Conservation (phyloP, 2,797 vertebrate genomes). For the Ptychadena robeensis region DNA sequence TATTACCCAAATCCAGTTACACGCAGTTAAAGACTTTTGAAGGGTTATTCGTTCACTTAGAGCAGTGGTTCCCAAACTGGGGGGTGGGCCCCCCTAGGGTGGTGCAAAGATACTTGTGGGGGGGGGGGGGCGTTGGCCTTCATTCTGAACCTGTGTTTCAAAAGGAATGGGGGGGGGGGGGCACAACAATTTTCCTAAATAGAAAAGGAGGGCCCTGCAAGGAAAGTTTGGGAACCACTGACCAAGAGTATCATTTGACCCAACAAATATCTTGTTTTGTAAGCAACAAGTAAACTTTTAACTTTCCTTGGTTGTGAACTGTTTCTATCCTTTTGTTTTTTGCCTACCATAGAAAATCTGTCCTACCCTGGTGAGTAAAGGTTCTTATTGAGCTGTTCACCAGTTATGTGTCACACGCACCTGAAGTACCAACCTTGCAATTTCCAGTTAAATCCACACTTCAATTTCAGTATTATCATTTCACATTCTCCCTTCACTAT, state of each 20-base stretch:
- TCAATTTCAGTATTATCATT: neutral
- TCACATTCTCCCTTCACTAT: neutral
- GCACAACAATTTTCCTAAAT: no score
- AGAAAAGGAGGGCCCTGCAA: no score
- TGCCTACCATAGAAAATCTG: constrained; percentile 95
- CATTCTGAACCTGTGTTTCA: no score
- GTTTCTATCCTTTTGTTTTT: constrained; percentile 77
- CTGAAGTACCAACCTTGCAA: constrained; percentile 70
- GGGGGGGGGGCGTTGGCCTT: no score
- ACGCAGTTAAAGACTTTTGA: neutral
- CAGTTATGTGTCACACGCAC: constrained; percentile 63
- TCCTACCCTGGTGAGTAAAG: constrained; percentile 94
- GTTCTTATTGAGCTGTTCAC: constrained; percentile 68
- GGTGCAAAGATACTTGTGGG: no score
- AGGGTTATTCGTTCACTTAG: neutral
- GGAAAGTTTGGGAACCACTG: no score
- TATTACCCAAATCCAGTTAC: neutral
- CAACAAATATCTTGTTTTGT: neutral
- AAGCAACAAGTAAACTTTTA: neutral
- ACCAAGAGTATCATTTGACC: neutral
- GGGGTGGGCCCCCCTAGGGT: no score
- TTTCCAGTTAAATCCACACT: constrained; percentile 68
- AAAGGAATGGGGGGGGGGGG: no score
- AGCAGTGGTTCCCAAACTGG: no score
- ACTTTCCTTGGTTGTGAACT: constrained; percentile 65